A percentile compares a stretch with the other conserved stretches of the same genome.
Evolutionary conservation across 2,888 invertebrate genomes (phyloP).

Genomic region (Sinotaia quadrata): DNA sequence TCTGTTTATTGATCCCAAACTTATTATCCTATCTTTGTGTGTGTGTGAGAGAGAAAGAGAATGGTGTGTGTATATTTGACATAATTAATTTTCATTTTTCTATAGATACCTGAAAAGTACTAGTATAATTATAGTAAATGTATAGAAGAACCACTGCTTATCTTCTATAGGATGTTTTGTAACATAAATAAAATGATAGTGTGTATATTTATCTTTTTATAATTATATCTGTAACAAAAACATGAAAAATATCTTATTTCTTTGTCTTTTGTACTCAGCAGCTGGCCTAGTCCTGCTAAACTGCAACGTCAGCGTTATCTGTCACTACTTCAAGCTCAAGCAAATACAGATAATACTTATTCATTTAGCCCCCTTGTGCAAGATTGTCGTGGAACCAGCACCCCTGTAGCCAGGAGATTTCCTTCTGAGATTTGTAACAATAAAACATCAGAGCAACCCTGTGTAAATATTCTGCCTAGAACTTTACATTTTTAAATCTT

Average conservation of each 20-base stretch:
- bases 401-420: too few relatives aligned
- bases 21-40: too few relatives aligned
- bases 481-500: too few relatives aligned
- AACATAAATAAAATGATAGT: too few relatives aligned
- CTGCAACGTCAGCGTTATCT: constrained; percentile 37
- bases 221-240: background rate
- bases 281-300: constrained; percentile 61
- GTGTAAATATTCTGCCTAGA: too few relatives aligned
- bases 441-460: too few relatives aligned
- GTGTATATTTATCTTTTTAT: too few relatives aligned
- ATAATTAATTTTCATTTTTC: background rate
- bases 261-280: constrained; percentile 30
- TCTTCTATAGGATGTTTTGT: too few relatives aligned
- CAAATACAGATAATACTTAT: background rate
- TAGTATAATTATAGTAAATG: background rate
- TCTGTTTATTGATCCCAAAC: too few relatives aligned
- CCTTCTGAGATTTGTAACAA: too few relatives aligned
- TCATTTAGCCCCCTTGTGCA: constrained; percentile 21
- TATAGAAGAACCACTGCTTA: background rate
- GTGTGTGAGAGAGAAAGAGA: too few relatives aligned
- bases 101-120: too few relatives aligned
- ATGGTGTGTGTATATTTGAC: background rate
- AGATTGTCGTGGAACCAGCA: constrained; percentile 10
- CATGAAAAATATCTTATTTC: background rate
- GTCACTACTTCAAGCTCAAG: constrained; percentile 35